phyloP scores from a whole-genome alignment of 2,797 vertebrate species.

The Anguilla pacifica region DNA sequence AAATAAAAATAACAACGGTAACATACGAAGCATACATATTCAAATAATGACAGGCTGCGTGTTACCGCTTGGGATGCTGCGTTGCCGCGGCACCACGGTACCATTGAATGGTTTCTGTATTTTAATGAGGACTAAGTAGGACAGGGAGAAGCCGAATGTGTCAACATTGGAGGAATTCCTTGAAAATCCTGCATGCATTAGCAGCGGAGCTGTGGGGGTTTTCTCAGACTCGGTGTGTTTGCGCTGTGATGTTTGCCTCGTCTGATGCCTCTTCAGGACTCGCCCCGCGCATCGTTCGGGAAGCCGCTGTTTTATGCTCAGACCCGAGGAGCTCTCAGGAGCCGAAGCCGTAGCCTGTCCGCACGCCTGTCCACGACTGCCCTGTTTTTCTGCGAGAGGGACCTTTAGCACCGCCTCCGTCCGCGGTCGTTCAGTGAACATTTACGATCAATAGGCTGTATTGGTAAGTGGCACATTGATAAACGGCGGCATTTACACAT shows the following conservation, averaged over 20 bases:
- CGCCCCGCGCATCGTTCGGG: background rate
- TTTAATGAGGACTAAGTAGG: background rate
- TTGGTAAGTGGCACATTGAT: background rate
- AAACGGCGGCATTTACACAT: background rate
- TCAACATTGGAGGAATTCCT: background rate
- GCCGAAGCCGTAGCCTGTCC: background rate
- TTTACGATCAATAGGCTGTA: background rate
- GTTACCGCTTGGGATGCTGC: background rate
- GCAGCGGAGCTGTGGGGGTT: background rate
- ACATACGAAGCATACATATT: background rate
- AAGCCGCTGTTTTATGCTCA: background rate
- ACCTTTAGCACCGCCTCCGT: background rate
- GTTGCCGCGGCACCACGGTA: background rate
- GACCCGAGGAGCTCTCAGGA: background rate
- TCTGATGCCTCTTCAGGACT: background rate
- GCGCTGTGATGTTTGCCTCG: background rate
- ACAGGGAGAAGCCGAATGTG: background rate
- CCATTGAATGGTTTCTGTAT: background rate
- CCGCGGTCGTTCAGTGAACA: background rate
- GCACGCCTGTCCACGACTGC: background rate
- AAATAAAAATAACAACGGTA: background rate
- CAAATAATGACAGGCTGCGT: background rate
- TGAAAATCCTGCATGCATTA: constrained; percentile 14
- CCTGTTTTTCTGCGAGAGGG: background rate
- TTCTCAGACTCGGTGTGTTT: background rate